Conservation (phyloP, 1,140 invertebrate genomes). For the Campodea augens region DNA sequence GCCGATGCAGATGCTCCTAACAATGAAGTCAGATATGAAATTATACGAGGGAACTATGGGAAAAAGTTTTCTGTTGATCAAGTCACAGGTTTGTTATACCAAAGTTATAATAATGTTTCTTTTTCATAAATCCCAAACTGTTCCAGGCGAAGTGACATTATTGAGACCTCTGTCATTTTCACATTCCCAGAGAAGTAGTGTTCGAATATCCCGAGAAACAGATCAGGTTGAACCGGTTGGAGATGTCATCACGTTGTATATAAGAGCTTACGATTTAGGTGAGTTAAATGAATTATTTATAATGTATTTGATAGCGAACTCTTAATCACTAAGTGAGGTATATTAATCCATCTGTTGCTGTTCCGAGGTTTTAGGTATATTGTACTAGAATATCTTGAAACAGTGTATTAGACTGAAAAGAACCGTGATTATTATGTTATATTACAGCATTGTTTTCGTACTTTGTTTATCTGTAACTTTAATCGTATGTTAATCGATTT, state of each 20-base stretch:
- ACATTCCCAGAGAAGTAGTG: too few species aligned
- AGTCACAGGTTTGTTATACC: conserved; percentile 45
- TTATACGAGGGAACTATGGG: conserved; percentile 55
- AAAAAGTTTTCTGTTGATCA: conserved; percentile 60
- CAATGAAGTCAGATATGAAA: conserved; percentile 64
- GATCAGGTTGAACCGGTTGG: conserved; percentile 16
- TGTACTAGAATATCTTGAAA: too few species aligned
- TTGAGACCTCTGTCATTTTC: conserved; percentile 5
- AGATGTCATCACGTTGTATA: conserved; percentile 31
- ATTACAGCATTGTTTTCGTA: too few species aligned
- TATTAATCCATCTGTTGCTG: too few species aligned
- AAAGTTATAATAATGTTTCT: conserved; percentile 1
- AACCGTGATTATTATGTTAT: too few species aligned
- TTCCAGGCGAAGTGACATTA: conserved; percentile 18
- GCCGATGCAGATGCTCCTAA: conserved; percentile 66
- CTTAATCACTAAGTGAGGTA: not conserved
- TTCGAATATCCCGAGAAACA: not conserved
- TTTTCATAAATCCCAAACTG: not conserved
- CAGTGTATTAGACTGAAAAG: too few species aligned
- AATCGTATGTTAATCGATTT: too few species aligned
- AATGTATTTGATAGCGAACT: conserved; percentile 3
- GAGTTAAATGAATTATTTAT: conserved; percentile 3
- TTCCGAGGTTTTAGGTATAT: too few species aligned
- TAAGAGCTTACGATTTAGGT: conserved; percentile 59
- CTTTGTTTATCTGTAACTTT: too few species aligned